These are phyloP conservation scores for Mormyrus lacerda DNA, from an alignment of 2,113 vertebrate species.

Conservation along the genomic window DNA sequence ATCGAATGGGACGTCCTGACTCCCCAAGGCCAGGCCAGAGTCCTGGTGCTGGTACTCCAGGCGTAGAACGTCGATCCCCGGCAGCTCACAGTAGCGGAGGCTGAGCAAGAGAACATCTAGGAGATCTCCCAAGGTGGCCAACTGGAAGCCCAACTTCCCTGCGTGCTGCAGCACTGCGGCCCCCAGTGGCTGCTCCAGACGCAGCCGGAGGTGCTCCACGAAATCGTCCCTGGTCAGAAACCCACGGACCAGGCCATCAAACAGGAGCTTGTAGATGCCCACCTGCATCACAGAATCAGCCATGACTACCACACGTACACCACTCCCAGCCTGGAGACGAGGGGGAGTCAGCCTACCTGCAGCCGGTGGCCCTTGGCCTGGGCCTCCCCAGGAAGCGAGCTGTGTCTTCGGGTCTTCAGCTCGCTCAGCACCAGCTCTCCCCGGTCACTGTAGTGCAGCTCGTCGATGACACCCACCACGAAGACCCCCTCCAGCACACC, in stretches of 20 bases:
- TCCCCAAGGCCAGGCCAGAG: conserved; percentile 45
- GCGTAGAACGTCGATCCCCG: conserved; percentile 50
- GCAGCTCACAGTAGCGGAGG: conserved; percentile 52
- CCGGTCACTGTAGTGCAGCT: conserved; percentile 52
- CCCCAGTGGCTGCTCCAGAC: conserved; percentile 44
- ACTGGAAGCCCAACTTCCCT: conserved; percentile 39
- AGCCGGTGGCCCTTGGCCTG: conserved; percentile 53
- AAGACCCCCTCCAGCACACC: conserved; percentile 58
- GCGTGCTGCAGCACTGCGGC: conserved; percentile 45
- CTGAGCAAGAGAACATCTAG: conserved; percentile 53
- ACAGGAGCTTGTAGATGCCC: conserved; percentile 61
- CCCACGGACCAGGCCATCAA: conserved; percentile 59
- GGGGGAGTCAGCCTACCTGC: conserved; percentile 35
- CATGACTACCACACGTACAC: neutral
- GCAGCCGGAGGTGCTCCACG: conserved; percentile 45
- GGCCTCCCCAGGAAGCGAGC: conserved; percentile 33
- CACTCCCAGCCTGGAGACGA: neutral
- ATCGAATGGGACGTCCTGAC: conserved; percentile 44
- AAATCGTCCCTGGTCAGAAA: conserved; percentile 45
- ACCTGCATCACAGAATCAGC: conserved; percentile 41
- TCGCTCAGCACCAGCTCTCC: conserved; percentile 54
- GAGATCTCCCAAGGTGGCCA: conserved; percentile 49
- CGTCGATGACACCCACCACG: conserved; percentile 58
- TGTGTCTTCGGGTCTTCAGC: conserved; percentile 45
- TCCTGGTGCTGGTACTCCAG: conserved; percentile 64